phyloP scores from a whole-genome alignment of 1,140 invertebrate species.

The Aphidius ervi region DNA sequence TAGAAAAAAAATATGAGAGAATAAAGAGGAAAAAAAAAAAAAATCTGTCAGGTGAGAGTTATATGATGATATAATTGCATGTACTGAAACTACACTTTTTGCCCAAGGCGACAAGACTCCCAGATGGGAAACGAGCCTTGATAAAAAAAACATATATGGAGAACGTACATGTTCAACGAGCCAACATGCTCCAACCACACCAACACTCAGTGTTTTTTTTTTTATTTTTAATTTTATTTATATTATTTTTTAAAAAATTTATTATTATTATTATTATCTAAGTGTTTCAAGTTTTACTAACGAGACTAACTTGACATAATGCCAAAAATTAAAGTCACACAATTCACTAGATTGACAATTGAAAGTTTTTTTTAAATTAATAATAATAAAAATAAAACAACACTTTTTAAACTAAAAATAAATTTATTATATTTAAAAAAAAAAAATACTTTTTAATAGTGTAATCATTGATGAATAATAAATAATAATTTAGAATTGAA shows the following conservation, averaged over 20 bases:
- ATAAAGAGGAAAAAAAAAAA: conserved; percentile 22
- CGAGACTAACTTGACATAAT: conserved; percentile 54
- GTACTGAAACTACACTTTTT: conserved; percentile 14
- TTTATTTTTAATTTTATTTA: conserved; percentile 31
- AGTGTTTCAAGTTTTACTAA: conserved; percentile 45
- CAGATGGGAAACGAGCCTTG: no score
- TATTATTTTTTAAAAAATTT: conserved; percentile 5
- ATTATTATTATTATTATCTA: conserved; percentile 11
- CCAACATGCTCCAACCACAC: conserved; percentile 37
- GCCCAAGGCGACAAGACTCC: no score
- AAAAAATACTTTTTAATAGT: conserved; percentile 48
- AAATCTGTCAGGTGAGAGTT: conserved; percentile 6
- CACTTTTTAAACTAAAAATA: no score
- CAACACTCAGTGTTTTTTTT: conserved; percentile 43
- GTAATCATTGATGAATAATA: conserved; percentile 11
- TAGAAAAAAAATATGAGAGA: not conserved
- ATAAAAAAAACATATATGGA: conserved; percentile 20
- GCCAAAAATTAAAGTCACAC: conserved; percentile 21
- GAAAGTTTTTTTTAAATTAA: conserved; percentile 2
- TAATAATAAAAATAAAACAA: no score
- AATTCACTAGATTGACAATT: not conserved
- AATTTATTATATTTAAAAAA: not conserved
- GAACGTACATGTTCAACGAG: conserved; percentile 50
- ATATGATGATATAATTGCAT: conserved; percentile 31
- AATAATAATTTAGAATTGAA: conserved; percentile 46